Evolutionary conservation across 2,888 invertebrate species (phyloP).

Genomic region (Spilosoma lubricipeda): DNA sequence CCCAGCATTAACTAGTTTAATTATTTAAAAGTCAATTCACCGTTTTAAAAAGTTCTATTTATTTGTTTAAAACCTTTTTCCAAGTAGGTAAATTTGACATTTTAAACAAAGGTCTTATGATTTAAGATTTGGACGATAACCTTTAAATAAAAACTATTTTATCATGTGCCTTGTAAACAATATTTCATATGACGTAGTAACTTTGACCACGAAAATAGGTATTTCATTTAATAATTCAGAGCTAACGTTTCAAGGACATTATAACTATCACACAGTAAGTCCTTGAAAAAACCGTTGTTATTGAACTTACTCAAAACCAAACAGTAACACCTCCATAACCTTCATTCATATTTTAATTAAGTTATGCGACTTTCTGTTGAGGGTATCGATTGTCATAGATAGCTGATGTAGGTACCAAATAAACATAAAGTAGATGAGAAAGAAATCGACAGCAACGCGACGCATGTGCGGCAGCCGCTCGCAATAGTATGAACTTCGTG

Average conservation of each 20-base stretch:
- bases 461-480: constrained; percentile 68
- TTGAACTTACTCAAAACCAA: constrained; percentile 1
- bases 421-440: constrained; percentile 50
- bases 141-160: not conserved
- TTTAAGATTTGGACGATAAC: not conserved
- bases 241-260: not conserved
- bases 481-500: constrained; percentile 61
- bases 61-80: no score
- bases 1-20: no score
- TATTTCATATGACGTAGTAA: not conserved
- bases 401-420: constrained; percentile 33
- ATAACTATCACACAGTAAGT: constrained; percentile 8
- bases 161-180: not conserved
- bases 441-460: constrained; percentile 58
- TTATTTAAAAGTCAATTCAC: no score
- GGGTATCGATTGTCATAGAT: constrained; percentile 46
- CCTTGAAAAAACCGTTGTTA: constrained; percentile 2
- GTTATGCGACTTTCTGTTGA: constrained; percentile 38
- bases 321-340: constrained; percentile 3
- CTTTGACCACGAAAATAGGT: not conserved
- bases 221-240: not conserved
- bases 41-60: no score
- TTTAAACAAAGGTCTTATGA: not conserved
- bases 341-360: constrained; percentile 34
- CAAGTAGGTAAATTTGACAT: not conserved